phyloP scores from a whole-genome alignment of 2,797 vertebrate genomes.

The Phataginus tetradactyla region DNA sequence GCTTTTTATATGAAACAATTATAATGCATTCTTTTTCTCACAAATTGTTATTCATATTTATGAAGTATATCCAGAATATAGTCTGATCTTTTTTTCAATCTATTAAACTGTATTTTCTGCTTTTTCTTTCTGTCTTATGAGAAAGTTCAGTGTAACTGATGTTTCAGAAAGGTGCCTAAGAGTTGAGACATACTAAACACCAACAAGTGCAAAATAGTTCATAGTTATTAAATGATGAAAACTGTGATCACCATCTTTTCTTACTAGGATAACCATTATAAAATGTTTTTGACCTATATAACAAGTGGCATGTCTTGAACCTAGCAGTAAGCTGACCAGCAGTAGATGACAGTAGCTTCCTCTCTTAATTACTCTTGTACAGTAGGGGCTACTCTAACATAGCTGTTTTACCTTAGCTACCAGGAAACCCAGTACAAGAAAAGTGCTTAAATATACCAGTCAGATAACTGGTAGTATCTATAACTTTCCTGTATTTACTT shows the following conservation, averaged over 20 bases:
- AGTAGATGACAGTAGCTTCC: not conserved
- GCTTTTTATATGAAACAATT: not conserved
- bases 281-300: not conserved
- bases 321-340: not conserved
- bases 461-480: not conserved
- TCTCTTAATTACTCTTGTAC: not conserved
- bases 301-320: not conserved
- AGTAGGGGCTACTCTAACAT: not conserved
- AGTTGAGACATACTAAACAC: not conserved
- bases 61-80: not conserved
- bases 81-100: not conserved
- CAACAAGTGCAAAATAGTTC: not conserved
- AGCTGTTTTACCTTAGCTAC: not conserved
- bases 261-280: not conserved
- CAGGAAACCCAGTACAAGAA: not conserved
- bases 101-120: not conserved
- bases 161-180: not conserved
- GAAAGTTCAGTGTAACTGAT: slow-evolving; percentile 31
- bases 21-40: not conserved
- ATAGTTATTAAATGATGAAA: slow-evolving; percentile 35
- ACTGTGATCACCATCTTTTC: not conserved
- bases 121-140: not conserved
- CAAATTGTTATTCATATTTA: not conserved
- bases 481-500: not conserved
- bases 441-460: not conserved